These are phyloP conservation scores for Dryadula phaetusa DNA, from an alignment of 2,888 invertebrate genomes.

Conservation along the genomic window DNA sequence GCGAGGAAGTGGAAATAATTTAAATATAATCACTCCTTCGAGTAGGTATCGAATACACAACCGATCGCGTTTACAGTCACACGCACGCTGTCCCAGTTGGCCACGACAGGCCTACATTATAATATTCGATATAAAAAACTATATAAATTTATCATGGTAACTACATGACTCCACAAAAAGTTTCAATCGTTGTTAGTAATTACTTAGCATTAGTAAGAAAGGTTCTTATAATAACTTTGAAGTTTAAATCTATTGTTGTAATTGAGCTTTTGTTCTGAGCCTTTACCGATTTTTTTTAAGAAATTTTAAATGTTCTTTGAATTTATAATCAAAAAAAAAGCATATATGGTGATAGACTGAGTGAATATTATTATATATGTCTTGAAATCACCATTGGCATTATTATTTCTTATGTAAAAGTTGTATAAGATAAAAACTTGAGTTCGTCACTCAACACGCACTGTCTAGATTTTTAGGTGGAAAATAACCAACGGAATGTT, in stretches of 20 bases:
- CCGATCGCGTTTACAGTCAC: no score
- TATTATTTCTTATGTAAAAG: no score
- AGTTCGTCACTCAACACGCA: no score
- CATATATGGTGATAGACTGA: background rate
- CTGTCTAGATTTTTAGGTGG: no score
- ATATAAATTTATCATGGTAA: background rate
- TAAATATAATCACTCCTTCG: no score
- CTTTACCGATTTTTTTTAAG: background rate
- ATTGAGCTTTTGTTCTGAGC: background rate
- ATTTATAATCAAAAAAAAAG: background rate
- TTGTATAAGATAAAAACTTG: no score
- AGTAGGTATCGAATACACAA: no score
- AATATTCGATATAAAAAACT: background rate
- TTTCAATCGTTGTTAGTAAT: background rate
- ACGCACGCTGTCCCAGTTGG: no score
- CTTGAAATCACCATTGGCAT: background rate
- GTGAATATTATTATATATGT: background rate
- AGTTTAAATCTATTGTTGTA: conserved; percentile 4
- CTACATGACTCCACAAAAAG: background rate
- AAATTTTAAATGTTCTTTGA: background rate
- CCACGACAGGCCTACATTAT: background rate
- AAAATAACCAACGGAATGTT: no score
- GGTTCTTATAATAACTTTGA: conserved; percentile 1
- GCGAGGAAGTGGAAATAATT: no score
- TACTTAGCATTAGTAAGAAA: conserved; percentile 11